Base-by-base conservation (phyloP, 2,888 invertebrate genomes). In the Macrophya alboannulata region DNA sequence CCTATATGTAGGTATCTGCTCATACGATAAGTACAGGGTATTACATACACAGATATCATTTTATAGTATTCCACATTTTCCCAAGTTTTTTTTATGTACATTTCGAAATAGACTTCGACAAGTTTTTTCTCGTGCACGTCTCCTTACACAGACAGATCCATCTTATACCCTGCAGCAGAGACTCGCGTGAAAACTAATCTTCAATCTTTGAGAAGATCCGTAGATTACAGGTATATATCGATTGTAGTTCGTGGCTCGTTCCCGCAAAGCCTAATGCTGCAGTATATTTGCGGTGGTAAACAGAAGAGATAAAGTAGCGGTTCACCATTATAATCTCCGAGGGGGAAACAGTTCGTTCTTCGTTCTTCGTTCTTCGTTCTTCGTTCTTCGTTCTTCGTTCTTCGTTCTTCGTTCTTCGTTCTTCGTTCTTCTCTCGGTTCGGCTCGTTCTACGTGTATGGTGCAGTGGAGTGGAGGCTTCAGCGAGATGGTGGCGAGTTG, bases 401-500 rank as follows among this genome's bases (percentile, higher is more conserved):
- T 31, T 31, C 31, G 31, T 31, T 31, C 31, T 31, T 31, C 31
- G 31, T 31, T 31, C 31, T 31, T 31, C 31, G 31, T 31, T 31
- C 31, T 31, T 31, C 31, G 31, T 31, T 31, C 31, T 31, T 1
- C 31, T 1, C 31, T 31, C 31, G 31, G 31, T 3, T 31, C 3
- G 31, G 31, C 31, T 9, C 48, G 48, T 48, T 48, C 3, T 10
- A 12, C 48, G 48, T 48, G 12, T 10, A 48, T 1, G 12, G 71
- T 37, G 71, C 12, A 31, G 71, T 37, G 71, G 9, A 17, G 40
- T 31, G 71, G 71, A 31, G 3, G 31, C 1, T 72, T 25, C 25
- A 10, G 43, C 21, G 86, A 79, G 65, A 81, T 82, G 68, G 76
- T 79, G 85, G 71, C 82, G 71, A 85, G 86, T 62, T 10, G 87